These are phyloP conservation scores for Ormyrus nitidulus DNA, from an alignment of 2,888 invertebrate species.

Conservation along the genomic window DNA sequence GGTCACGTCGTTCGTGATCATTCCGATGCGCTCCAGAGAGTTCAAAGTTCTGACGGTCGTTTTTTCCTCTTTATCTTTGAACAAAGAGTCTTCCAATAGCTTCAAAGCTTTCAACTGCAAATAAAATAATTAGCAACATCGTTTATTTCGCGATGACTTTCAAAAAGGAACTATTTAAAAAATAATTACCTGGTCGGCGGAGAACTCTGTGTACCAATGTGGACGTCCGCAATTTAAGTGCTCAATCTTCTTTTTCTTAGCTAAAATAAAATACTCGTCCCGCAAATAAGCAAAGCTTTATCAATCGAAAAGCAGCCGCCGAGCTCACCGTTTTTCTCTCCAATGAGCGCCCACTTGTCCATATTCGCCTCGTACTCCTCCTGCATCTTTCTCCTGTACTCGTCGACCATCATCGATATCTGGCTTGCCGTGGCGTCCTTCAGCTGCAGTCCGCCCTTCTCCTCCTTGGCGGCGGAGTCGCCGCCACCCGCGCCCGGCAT, in stretches of 20 bases:
- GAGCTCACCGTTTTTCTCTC: conserved; percentile 15
- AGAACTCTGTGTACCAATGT: conserved; percentile 67
- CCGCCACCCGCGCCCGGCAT: background rate
- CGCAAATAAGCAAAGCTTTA: background rate
- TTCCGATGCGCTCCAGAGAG: conserved; percentile 65
- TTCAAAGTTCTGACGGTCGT: conserved; percentile 64
- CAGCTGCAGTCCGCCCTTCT: background rate
- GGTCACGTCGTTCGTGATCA: conserved; percentile 65
- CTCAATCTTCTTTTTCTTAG: background rate
- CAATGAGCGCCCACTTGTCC: conserved; percentile 40
- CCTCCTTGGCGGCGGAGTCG: background rate
- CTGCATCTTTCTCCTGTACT: conserved; percentile 1
- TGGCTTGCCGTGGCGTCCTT: conserved; percentile 12
- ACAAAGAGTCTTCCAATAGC: conserved; percentile 64
- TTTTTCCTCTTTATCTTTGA: conserved; percentile 66
- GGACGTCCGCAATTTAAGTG: conserved; percentile 51
- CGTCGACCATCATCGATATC: conserved; percentile 13
- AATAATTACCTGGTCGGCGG: conserved; percentile 62
- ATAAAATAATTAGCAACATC: background rate
- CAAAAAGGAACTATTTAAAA: background rate
- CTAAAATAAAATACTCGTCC: background rate
- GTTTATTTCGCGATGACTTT: background rate
- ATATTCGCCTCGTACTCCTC: conserved; percentile 34
- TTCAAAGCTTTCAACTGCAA: conserved; percentile 65
- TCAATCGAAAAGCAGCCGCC: background rate